Base-by-base conservation (phyloP, 2,888 invertebrate genomes). In the Brachyopa scutellaris region DNA sequence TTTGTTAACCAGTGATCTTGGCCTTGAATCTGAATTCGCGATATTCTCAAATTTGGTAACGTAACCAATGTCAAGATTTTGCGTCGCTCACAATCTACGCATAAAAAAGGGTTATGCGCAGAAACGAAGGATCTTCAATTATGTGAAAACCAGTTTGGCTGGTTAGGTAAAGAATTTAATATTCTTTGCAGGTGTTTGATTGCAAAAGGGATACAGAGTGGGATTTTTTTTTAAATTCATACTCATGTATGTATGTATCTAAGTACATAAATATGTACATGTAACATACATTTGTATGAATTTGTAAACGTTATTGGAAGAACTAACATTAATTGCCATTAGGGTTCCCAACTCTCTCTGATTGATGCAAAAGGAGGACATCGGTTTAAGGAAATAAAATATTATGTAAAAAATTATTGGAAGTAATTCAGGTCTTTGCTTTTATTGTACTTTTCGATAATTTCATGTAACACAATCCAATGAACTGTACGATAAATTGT, bases 1-100 rank as follows among this genome's bases (percentile, higher is more conserved):
- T n/a, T n/a, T 11, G 17, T 15, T 26, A 29, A 26, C 26, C 26
- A 11, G 19, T 57, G 57, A 64, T 51, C 64, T 64, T 64, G 64
- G 29, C 64, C 64, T 64, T 64, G 64, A 64, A 64, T 64, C 5
- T 29, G 40, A 40, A 33, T 9, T 38, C 49, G 23, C 21, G 23
- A 6, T 26, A 36, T 47, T 36, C 64, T 64, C 40, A 36, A 23
- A 38, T 51, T 64, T 51, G 15, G 17, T n/a, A n/a, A n/a, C n/a
- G n/a, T n/a, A n/a, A n/a, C n/a, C 51, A 64, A 51, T 51, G 49
- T 17, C 64, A 51, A n/a, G 38, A 29, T 51, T 38, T 11, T 49
- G 51, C 64, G 64, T 64, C 38, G 36, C 51, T 29, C 38, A 38
- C 26, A 62, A 11, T 26, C 13, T 23, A 21, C 19, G 53, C 19